Evolutionary conservation across 2,113 vertebrate genomes (phyloP).

Genomic region (Tympanuchus pallidicinctus): DNA sequence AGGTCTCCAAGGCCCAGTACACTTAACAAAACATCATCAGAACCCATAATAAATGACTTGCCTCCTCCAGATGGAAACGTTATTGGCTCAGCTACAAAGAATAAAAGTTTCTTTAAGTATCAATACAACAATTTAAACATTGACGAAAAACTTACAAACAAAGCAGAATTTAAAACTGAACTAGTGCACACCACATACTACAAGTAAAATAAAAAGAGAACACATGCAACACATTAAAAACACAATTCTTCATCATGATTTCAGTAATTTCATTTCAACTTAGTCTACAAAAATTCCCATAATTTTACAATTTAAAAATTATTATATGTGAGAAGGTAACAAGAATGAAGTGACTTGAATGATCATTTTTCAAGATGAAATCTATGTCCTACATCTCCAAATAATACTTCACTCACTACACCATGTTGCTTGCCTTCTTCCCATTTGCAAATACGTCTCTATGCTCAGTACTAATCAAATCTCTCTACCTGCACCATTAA

Average conservation of each 20-base stretch:
- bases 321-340: neutral
- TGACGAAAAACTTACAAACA: slow-evolving; percentile 37
- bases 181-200: neutral
- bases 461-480: neutral
- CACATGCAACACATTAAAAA: slow-evolving; percentile 39
- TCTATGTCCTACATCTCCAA: neutral
- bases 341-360: neutral
- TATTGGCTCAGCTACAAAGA: slow-evolving; percentile 91
- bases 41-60: slow-evolving; percentile 97
- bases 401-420: neutral
- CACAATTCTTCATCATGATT: neutral
- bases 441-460: neutral
- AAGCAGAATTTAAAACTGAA: slow-evolving; percentile 26
- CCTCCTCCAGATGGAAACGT: slow-evolving; percentile 92
- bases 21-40: slow-evolving; percentile 95
- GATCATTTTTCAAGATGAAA: neutral
- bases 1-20: slow-evolving; percentile 97
- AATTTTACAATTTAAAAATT: neutral
- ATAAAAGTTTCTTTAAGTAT: slow-evolving; percentile 79
- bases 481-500: neutral
- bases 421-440: neutral
- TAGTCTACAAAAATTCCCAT: neutral
- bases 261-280: neutral
- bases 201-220: neutral
- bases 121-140: slow-evolving; percentile 57